A percentile compares a stretch with the other conserved stretches of the same genome.
Conservation (phyloP, 2,888 invertebrate genomes). For the Tachina fera region DNA sequence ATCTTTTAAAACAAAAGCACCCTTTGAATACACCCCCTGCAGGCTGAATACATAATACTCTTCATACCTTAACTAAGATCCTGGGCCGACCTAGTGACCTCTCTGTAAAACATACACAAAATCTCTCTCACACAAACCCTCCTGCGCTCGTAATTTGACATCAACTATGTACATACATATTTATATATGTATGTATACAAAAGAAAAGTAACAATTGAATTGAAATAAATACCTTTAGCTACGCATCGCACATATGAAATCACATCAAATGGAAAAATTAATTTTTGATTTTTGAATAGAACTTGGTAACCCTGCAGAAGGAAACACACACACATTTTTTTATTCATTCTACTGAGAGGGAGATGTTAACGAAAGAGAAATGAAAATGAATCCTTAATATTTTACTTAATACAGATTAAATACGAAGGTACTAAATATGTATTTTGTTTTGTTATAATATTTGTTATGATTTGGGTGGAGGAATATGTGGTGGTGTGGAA, state of each 20-base stretch:
- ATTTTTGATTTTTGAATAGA: constrained; percentile 38
- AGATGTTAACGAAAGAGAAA: constrained; percentile 31
- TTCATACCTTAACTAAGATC: constrained; percentile 72
- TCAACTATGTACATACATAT: too few species aligned
- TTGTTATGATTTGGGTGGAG: constrained; percentile 19
- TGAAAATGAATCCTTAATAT: constrained; percentile 2
- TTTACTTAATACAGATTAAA: constrained; percentile 52
- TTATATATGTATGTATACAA: constrained; percentile 7
- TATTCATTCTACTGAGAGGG: constrained; percentile 18
- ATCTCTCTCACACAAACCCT: constrained; percentile 25
- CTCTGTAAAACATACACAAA: constrained; percentile 69
- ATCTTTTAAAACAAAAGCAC: neutral
- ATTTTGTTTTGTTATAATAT: constrained; percentile 44
- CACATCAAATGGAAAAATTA: constrained; percentile 47
- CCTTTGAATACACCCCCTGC: constrained; percentile 20
- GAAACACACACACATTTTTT: constrained; percentile 5
- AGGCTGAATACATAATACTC: constrained; percentile 27
- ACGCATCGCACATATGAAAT: constrained; percentile 3
- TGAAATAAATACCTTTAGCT: constrained; percentile 20
- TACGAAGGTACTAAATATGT: constrained; percentile 48
- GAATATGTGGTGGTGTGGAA: neutral
- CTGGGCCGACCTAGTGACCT: constrained; percentile 83
- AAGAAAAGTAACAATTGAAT: constrained; percentile 2
- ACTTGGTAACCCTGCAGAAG: constrained; percentile 58
- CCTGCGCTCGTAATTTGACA: neutral